Conservation (phyloP, 2,888 invertebrate species). For the Sminthurides aquaticus region DNA sequence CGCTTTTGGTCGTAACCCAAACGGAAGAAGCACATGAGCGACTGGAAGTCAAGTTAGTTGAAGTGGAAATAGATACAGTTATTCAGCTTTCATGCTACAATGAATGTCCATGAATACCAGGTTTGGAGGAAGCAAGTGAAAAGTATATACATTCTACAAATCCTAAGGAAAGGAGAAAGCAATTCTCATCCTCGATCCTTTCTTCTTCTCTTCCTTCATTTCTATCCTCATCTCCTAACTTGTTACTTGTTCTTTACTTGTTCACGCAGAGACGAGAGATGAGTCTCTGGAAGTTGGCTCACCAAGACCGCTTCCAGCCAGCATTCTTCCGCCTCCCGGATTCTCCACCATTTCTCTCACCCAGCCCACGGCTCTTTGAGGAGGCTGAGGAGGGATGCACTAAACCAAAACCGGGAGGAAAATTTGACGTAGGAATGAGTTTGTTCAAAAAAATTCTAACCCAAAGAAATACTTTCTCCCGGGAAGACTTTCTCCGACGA, state of each 20-base stretch:
- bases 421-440: too few relatives aligned
- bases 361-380: too few relatives aligned
- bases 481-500: too few relatives aligned
- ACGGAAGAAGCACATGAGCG: constrained; percentile 1
- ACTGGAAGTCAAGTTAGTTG: not conserved
- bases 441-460: too few relatives aligned
- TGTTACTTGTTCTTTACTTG: not conserved
- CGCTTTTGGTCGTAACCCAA: not conserved
- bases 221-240: not conserved
- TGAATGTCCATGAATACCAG: not conserved
- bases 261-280: too few relatives aligned
- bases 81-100: constrained; percentile 9
- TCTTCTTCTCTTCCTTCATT: not conserved
- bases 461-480: too few relatives aligned
- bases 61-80: constrained; percentile 9
- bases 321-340: not conserved
- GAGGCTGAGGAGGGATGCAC: too few relatives aligned
- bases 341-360: too few relatives aligned
- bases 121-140: not conserved
- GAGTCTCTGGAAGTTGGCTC: too few relatives aligned
- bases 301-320: too few relatives aligned
- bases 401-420: too few relatives aligned
- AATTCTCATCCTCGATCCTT: not conserved
- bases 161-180: not conserved
- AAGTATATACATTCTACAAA: not conserved